Percentiles rank a stretch among this genome's conserved stretches.
Conservation (phyloP, 2,113 vertebrate species). For the Sinocyclocheilus anophthalmus region DNA sequence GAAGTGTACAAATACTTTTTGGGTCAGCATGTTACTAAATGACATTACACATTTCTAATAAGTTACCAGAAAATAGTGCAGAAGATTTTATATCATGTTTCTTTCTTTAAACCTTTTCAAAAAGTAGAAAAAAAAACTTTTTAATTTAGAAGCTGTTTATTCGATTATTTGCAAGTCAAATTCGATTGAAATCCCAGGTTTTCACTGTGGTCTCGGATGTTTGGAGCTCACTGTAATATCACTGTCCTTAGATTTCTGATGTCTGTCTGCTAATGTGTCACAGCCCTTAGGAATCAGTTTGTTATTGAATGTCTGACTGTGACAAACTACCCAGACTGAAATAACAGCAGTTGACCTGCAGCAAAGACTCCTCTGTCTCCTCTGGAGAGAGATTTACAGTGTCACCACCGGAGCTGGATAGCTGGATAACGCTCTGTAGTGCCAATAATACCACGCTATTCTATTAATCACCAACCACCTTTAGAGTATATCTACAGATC, state of each 20-base stretch:
- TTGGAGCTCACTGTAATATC: neutral
- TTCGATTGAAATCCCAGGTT: neutral
- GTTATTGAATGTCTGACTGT: constrained; percentile 51
- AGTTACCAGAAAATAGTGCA: neutral
- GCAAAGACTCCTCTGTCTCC: neutral
- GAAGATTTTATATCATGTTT: neutral
- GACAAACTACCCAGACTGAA: constrained; percentile 6
- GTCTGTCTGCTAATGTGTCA: constrained; percentile 23
- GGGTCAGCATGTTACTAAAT: no score
- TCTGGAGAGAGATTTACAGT: constrained; percentile 38
- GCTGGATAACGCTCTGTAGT: neutral
- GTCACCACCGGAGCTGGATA: constrained; percentile 25
- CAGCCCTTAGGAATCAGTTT: constrained; percentile 36
- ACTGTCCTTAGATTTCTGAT: neutral
- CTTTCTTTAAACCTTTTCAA: neutral
- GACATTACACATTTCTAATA: no score
- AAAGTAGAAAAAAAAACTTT: neutral
- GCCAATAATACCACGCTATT: constrained; percentile 34
- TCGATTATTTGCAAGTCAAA: neutral
- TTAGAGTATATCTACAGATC: neutral
- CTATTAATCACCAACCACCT: neutral
- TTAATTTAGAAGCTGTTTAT: neutral
- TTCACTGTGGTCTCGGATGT: neutral
- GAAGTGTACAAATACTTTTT: no score
- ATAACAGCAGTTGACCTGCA: neutral